A percentile compares a stretch with the other conserved stretches of the same genome.
Evolutionary conservation across 2,113 vertebrate genomes (phyloP).

Genomic region (Nycticryphes semicollaris): DNA sequence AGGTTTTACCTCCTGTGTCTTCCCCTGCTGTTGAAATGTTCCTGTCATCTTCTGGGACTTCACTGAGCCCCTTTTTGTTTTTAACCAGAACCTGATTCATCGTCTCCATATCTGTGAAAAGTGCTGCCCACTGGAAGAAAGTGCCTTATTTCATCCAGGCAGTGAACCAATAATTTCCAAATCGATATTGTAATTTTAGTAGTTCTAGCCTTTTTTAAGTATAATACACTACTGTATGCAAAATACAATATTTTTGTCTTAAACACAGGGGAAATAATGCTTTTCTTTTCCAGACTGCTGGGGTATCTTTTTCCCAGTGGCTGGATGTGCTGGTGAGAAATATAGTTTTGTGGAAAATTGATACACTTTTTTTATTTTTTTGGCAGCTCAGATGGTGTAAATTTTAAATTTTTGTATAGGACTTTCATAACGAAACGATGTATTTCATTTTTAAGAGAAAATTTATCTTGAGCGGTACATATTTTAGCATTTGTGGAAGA

Average conservation of each 20-base stretch:
- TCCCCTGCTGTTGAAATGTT: slow-evolving; percentile 76
- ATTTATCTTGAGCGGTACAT: slow-evolving; percentile 81
- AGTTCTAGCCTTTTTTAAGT: slow-evolving; percentile 70
- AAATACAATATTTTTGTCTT: slow-evolving; percentile 82
- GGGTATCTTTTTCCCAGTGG: slow-evolving; percentile 75
- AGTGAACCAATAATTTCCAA: slow-evolving; percentile 75
- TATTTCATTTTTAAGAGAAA: slow-evolving; percentile 79
- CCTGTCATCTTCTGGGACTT: slow-evolving; percentile 67
- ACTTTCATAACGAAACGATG: slow-evolving; percentile 84
- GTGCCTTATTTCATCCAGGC: slow-evolving; percentile 87
- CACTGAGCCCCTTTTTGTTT: slow-evolving; percentile 59
- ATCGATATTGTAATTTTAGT: slow-evolving; percentile 74
- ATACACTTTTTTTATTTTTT: slow-evolving; percentile 84
- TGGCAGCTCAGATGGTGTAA: slow-evolving; percentile 98
- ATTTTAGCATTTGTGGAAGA: slow-evolving; percentile 78
- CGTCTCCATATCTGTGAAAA: slow-evolving; percentile 65
- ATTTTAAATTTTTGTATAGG: slow-evolving; percentile 91
- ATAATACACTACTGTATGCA: slow-evolving; percentile 80
- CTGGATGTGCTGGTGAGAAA: slow-evolving; percentile 84
- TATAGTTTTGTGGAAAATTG: slow-evolving; percentile 88
- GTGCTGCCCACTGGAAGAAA: slow-evolving; percentile 71
- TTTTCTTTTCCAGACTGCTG: slow-evolving; percentile 76
- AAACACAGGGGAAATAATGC: slow-evolving; percentile 80
- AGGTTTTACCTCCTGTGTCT: slow-evolving; percentile 84
- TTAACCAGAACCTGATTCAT: slow-evolving; percentile 60